phyloP scores from a whole-genome alignment of 2,888 invertebrate species.

The Plusia festucae region DNA sequence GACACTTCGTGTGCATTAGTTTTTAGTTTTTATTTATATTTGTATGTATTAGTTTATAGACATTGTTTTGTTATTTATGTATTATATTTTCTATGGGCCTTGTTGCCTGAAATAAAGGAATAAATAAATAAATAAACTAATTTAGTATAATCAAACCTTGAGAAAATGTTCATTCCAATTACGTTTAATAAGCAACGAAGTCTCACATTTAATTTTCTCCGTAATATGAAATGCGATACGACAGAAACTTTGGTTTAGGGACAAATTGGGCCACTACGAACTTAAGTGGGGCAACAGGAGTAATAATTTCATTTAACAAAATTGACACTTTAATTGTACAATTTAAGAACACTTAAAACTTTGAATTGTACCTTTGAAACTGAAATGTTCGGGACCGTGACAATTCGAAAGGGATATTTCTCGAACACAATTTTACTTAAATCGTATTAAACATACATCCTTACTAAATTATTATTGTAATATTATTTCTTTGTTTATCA shows the following conservation, averaged over 20 bases:
- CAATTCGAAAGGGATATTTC: slow-evolving; percentile 9
- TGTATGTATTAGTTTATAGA: too few relatives aligned
- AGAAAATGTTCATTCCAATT: slow-evolving; percentile 1
- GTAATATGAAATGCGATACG: slow-evolving; percentile 36
- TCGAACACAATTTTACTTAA: slow-evolving; percentile 14
- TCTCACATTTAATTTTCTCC: slow-evolving; percentile 17
- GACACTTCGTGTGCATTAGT: too few relatives aligned
- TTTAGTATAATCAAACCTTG: background rate
- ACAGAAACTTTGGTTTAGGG: slow-evolving; percentile 40
- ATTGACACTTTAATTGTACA: slow-evolving; percentile 61
- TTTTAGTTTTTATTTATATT: too few relatives aligned
- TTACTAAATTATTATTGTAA: too few relatives aligned
- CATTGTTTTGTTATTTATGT: too few relatives aligned
- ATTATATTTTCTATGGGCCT: too few relatives aligned
- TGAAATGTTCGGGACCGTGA: slow-evolving; percentile 17
- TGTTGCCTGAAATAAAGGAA: too few relatives aligned
- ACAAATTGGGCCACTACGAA: slow-evolving; percentile 46
- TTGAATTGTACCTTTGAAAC: slow-evolving; percentile 38
- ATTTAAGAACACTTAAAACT: slow-evolving; percentile 55
- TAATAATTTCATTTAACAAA: slow-evolving; percentile 67
- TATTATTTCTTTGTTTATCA: too few relatives aligned
- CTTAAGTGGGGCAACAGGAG: slow-evolving; percentile 48
- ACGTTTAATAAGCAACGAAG: slow-evolving; percentile 20
- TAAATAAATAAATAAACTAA: too few relatives aligned
- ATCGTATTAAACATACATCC: too few relatives aligned